A percentile compares a stretch with the other conserved stretches of the same genome.
phyloP scores from a whole-genome alignment of 2,113 vertebrate species.

The Paedocypris sp. region DNA sequence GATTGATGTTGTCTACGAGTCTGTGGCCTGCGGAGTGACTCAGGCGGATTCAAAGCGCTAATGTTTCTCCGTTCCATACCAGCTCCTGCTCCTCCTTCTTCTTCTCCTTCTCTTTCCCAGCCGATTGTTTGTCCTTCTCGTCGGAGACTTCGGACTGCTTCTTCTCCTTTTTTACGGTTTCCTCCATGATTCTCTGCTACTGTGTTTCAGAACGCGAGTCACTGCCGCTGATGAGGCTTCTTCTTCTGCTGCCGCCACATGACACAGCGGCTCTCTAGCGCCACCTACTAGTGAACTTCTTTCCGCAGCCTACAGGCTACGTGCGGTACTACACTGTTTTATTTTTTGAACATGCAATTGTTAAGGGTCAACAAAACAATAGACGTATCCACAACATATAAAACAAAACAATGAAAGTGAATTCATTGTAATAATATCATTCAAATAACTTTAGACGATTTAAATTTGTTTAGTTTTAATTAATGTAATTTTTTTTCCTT shows the following conservation, averaged over 20 bases:
- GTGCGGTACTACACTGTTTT: background rate
- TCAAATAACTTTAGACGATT: no score
- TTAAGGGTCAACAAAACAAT: no score
- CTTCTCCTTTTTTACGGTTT: conserved; percentile 64
- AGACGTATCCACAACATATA: no score
- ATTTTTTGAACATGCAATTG: no score
- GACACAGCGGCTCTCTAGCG: background rate
- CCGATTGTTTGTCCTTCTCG: conserved; percentile 53
- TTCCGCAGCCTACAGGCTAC: background rate
- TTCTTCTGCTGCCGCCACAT: background rate
- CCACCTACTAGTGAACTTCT: background rate
- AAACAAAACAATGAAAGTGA: no score
- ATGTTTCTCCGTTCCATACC: conserved; percentile 34
- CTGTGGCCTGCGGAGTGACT: conserved; percentile 57
- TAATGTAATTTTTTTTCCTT: no score
- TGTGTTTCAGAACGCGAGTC: background rate
- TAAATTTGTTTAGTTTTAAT: no score
- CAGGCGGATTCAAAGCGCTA: conserved; percentile 48
- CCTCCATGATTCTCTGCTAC: conserved; percentile 52
- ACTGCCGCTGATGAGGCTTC: background rate
- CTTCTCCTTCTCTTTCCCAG: conserved; percentile 64
- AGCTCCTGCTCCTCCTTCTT: conserved; percentile 69
- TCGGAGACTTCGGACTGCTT: conserved; percentile 55
- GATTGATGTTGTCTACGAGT: background rate
- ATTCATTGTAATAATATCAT: no score